phyloP scores from a whole-genome alignment of 2,888 invertebrate genomes.

The Strigamia crassipes region DNA sequence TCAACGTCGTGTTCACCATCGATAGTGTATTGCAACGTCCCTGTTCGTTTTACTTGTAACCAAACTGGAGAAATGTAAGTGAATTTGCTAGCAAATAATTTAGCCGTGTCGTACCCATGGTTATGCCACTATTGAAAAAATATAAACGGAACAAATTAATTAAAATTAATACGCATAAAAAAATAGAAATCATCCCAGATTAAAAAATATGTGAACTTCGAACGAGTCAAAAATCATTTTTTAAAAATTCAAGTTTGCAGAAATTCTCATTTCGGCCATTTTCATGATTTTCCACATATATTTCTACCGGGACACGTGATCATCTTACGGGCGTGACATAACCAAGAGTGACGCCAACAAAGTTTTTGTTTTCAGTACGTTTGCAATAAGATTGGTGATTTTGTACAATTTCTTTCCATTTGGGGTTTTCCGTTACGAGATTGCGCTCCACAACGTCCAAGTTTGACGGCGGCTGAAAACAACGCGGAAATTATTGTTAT shows the following conservation, averaged over 20 bases:
- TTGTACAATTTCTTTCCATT: constrained; percentile 73
- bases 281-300: too few relatives aligned
- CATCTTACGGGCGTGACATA: constrained; percentile 85
- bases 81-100: constrained; percentile 83
- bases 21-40: constrained; percentile 62
- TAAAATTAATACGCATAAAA: neutral
- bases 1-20: constrained; percentile 63
- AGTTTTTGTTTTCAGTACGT: constrained; percentile 69
- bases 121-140: constrained; percentile 81
- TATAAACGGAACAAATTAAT: neutral
- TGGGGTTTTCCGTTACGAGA: constrained; percentile 71
- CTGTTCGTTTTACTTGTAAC: constrained; percentile 78
- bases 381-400: constrained; percentile 77
- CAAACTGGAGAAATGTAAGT: constrained; percentile 92
- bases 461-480: constrained; percentile 46
- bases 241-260: neutral
- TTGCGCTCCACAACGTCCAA: constrained; percentile 72
- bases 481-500: neutral
- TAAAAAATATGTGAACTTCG: too few relatives aligned
- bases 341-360: constrained; percentile 77
- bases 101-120: constrained; percentile 90
- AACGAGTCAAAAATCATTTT: too few relatives aligned
- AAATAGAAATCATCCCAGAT: too few relatives aligned
- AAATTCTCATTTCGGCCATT: neutral
- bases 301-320: too few relatives aligned